Evolutionary conservation across 35 echinoderm and acorn worm species (phyloP).

Genomic region (Anneissia japonica): DNA sequence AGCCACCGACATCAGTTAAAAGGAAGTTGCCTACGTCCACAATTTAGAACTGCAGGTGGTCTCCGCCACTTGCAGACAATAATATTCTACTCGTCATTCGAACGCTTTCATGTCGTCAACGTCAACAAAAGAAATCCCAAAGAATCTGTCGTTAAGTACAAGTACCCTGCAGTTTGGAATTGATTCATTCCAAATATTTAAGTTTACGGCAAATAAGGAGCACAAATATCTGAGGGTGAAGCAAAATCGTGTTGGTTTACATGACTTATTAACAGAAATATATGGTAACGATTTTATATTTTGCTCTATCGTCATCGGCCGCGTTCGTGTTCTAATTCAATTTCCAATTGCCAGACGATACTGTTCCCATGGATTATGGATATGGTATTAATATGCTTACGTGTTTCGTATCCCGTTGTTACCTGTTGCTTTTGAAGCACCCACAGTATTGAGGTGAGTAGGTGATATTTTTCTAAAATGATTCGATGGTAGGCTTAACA

Average conservation of each 20-base stretch:
- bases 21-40: background rate
- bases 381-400: background rate
- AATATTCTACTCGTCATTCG: background rate
- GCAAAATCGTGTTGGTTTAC: background rate
- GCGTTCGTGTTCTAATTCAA: background rate
- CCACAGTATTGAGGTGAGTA: background rate
- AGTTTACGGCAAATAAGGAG: background rate
- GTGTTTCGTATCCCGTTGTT: background rate
- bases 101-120: background rate
- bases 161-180: background rate
- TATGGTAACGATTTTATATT: background rate
- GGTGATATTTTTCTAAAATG: background rate
- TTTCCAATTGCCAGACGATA: background rate
- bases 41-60: background rate
- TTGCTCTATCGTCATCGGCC: background rate
- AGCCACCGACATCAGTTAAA: too few relatives aligned
- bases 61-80: background rate
- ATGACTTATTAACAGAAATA: background rate
- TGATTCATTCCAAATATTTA: background rate
- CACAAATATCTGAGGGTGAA: background rate
- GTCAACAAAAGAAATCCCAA: background rate
- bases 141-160: too few relatives aligned
- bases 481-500: too few relatives aligned
- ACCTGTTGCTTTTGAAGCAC: too few relatives aligned
- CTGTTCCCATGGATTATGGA: background rate